Conservation (phyloP, 2,888 invertebrate genomes). For the Acrobasis suavella region DNA sequence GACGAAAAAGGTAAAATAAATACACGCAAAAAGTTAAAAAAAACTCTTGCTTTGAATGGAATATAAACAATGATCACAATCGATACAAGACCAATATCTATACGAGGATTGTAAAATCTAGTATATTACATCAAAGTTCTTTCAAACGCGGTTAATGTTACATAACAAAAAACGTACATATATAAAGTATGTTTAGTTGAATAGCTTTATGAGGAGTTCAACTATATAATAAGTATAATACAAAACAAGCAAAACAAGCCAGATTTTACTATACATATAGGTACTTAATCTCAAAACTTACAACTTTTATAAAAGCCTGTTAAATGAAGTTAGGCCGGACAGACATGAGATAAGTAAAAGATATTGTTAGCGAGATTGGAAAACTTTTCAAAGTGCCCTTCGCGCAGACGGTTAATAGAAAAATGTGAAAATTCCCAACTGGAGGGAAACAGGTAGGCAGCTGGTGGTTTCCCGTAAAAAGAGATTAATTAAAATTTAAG, state of each 20-base stretch:
- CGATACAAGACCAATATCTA: no score
- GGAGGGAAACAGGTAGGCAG: not conserved
- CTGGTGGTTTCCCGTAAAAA: not conserved
- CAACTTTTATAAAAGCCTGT: conserved; percentile 19
- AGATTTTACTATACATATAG: no score
- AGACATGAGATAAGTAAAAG: conserved; percentile 15
- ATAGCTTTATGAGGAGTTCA: not conserved
- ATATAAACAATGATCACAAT: no score
- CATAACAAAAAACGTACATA: no score
- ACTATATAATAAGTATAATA: no score
- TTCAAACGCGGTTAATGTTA: no score
- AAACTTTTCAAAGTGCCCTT: conserved; percentile 1
- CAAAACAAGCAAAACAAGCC: no score
- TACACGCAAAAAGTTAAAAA: no score
- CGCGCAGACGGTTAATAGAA: conserved; percentile 24
- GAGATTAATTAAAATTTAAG: not conserved
- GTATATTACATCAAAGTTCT: no score
- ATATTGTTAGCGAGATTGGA: conserved; percentile 15
- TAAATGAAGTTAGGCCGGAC: conserved; percentile 16
- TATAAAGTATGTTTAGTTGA: not conserved
- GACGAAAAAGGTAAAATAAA: no score
- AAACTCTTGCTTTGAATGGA: no score
- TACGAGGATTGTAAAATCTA: no score
- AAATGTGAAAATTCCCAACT: conserved; percentile 27
- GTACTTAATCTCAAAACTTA: not conserved